Conservation (phyloP, 2,113 vertebrate genomes). For the Illadopsis cleaveri region DNA sequence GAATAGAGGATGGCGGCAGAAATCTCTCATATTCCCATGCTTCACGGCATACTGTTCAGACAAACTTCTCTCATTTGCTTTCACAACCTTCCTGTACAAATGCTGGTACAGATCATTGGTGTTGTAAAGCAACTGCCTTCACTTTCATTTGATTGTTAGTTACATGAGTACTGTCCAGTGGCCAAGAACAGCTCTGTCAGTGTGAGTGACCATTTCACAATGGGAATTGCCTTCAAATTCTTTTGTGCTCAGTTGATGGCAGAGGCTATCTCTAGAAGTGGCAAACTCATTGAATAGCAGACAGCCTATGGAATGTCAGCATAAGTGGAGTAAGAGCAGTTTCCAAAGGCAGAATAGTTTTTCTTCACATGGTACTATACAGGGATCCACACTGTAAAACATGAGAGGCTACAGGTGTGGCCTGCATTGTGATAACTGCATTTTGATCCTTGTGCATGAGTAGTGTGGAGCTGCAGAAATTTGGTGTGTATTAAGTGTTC, state of each 20-base stretch:
- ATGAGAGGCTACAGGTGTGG: not conserved
- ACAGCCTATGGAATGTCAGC: not conserved
- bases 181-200: not conserved
- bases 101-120: not conserved
- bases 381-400: not conserved
- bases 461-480: not conserved
- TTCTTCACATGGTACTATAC: not conserved
- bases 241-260: not conserved
- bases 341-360: not conserved
- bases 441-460: not conserved
- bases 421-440: too few relatives aligned
- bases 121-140: not conserved
- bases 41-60: rapidly evolving
- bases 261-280: not conserved
- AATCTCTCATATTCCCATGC: not conserved
- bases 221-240: not conserved
- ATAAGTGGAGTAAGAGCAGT: not conserved
- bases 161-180: not conserved
- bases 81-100: not conserved
- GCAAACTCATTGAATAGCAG: not conserved
- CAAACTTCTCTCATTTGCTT: not conserved
- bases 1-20: not conserved
- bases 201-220: rapidly evolving
- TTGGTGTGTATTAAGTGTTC: not conserved
- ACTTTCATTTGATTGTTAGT: not conserved